Evolutionary conservation across 2,888 invertebrate genomes (phyloP).

Genomic region (Tenthredo notha): DNA sequence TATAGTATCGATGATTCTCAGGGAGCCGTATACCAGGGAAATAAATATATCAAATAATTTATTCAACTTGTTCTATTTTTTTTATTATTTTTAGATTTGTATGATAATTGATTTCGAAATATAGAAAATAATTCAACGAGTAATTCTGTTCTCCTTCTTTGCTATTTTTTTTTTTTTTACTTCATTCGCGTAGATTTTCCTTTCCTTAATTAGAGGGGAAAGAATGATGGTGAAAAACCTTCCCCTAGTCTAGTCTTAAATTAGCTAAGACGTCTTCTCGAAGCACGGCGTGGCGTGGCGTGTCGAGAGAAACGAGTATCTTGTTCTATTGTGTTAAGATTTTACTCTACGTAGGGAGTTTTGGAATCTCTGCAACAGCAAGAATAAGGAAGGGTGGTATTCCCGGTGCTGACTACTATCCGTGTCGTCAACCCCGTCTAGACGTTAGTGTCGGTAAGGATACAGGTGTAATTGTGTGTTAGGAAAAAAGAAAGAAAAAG

Average conservation of each 20-base stretch:
- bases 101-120: too few relatives aligned
- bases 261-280: not conserved
- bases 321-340: not conserved
- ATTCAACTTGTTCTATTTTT: too few relatives aligned
- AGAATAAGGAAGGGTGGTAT: not conserved
- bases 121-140: too few relatives aligned
- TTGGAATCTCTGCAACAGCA: not conserved
- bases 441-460: constrained; percentile 19
- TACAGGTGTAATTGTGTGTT: too few relatives aligned
- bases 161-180: not conserved
- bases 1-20: not conserved
- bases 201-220: not conserved
- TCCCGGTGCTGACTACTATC: not conserved
- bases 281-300: not conserved
- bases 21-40: not conserved
- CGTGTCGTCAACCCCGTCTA: constrained; percentile 53
- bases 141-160: too few relatives aligned
- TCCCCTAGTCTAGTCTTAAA: not conserved
- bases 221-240: not conserved
- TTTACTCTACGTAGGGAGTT: constrained; percentile 5
- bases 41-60: not conserved
- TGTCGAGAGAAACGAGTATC: not conserved
- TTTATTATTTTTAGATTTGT: too few relatives aligned
- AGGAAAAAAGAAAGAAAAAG: too few relatives aligned
- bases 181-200: not conserved